Evolutionary conservation across 2,888 invertebrate genomes (phyloP).

Genomic region (Agrochola lychnidis): DNA sequence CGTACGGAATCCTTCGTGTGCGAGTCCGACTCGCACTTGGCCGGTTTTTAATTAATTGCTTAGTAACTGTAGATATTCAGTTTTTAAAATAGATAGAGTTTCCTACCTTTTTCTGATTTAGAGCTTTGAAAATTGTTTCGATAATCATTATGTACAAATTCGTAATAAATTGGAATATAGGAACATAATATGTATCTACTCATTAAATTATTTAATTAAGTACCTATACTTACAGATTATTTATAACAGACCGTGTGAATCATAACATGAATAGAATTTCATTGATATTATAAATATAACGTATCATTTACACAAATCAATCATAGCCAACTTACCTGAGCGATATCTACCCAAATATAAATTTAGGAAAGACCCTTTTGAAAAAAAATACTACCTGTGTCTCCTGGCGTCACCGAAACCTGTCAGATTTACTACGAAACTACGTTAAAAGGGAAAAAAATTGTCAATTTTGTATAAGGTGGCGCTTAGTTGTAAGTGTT

Average conservation of each 20-base stretch:
- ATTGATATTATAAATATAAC: conserved; percentile 37
- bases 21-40: too few relatives aligned
- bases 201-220: background rate
- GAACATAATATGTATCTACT: background rate
- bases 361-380: conserved; percentile 81
- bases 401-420: conserved; percentile 72
- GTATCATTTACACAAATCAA: conserved; percentile 66
- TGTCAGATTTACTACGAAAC: conserved; percentile 84
- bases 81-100: background rate
- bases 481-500: conserved; percentile 84
- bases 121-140: background rate
- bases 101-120: background rate
- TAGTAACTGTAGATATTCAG: background rate
- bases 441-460: conserved; percentile 80
- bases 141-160: background rate
- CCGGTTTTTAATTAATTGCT: background rate
- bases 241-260: conserved; percentile 16
- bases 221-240: too few relatives aligned
- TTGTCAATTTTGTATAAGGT: conserved; percentile 77
- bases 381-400: conserved; percentile 82
- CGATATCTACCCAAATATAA: conserved; percentile 52
- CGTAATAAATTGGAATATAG: background rate
- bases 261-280: conserved; percentile 23
- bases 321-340: conserved; percentile 67
- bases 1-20: too few relatives aligned